phyloP scores from a whole-genome alignment of 1,140 invertebrate species.

The Paralvinella palmiformis region DNA sequence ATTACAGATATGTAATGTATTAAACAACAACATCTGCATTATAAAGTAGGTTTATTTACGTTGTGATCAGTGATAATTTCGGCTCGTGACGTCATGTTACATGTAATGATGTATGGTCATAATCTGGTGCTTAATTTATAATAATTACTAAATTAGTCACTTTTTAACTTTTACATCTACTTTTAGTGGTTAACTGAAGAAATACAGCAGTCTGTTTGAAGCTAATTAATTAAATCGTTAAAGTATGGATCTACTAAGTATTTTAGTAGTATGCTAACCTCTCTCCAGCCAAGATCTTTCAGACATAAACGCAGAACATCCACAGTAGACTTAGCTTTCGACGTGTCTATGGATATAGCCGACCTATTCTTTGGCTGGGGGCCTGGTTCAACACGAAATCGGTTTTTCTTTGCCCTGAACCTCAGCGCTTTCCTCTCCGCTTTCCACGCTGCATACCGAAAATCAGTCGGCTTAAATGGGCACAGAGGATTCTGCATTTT shows the following conservation, averaged over 20 bases:
- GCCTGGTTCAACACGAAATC: neutral
- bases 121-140: no score
- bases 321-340: conserved; percentile 37
- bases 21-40: no score
- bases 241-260: neutral
- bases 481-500: no score
- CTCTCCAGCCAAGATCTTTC: conserved; percentile 43
- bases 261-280: conserved; percentile 28
- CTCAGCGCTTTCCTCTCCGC: neutral
- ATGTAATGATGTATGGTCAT: no score
- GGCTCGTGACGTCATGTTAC: no score
- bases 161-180: neutral
- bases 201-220: no score
- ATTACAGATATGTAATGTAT: no score
- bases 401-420: neutral
- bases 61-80: no score
- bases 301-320: conserved; percentile 42
- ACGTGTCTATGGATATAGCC: conserved; percentile 34
- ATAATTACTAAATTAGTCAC: neutral
- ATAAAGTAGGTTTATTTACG: no score
- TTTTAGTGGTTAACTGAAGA: neutral
- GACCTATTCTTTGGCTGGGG: neutral
- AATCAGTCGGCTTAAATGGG: no score
- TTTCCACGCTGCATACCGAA: neutral
- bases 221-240: no score